These are phyloP conservation scores for Ophion ventricosus DNA, from an alignment of 2,888 invertebrate genomes.

Conservation along the genomic window DNA sequence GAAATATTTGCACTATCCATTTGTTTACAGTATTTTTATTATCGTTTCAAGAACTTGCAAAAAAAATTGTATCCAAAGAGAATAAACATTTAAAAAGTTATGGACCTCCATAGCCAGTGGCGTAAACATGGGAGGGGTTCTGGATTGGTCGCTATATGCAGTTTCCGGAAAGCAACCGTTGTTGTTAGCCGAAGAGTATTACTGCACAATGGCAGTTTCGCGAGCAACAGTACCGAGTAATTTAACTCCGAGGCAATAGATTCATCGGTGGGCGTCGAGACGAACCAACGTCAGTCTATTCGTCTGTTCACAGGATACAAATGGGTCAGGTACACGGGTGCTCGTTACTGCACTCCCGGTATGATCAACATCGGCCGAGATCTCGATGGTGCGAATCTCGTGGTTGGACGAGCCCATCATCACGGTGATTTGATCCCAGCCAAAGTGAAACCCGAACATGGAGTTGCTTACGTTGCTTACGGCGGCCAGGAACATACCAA, in stretches of 20 bases:
- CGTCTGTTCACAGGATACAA: slow-evolving; percentile 70
- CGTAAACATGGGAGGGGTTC: too few species aligned
- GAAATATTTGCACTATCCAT: too few species aligned
- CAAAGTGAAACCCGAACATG: slow-evolving; percentile 72
- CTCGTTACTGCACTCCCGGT: slow-evolving; percentile 70
- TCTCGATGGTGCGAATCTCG: slow-evolving; percentile 79
- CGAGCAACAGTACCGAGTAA: slow-evolving; percentile 24
- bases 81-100: too few species aligned
- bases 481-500: slow-evolving; percentile 68
- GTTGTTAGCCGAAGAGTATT: slow-evolving; percentile 32
- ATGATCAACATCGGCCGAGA: slow-evolving; percentile 80
- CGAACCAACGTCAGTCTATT: slow-evolving; percentile 25
- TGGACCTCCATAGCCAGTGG: too few species aligned
- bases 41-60: too few species aligned
- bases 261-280: not conserved
- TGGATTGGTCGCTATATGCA: not conserved
- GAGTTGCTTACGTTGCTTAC: slow-evolving; percentile 69
- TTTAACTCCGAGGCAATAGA: slow-evolving; percentile 36
- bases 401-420: slow-evolving; percentile 77
- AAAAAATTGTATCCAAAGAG: too few species aligned
- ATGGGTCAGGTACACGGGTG: slow-evolving; percentile 74
- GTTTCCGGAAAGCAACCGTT: slow-evolving; percentile 9
- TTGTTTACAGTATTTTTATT: too few species aligned
- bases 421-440: slow-evolving; percentile 72
- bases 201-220: not conserved